Conservation (phyloP, 92 coral and sea anemone species). For the Hydrozoanthus gracilis region DNA sequence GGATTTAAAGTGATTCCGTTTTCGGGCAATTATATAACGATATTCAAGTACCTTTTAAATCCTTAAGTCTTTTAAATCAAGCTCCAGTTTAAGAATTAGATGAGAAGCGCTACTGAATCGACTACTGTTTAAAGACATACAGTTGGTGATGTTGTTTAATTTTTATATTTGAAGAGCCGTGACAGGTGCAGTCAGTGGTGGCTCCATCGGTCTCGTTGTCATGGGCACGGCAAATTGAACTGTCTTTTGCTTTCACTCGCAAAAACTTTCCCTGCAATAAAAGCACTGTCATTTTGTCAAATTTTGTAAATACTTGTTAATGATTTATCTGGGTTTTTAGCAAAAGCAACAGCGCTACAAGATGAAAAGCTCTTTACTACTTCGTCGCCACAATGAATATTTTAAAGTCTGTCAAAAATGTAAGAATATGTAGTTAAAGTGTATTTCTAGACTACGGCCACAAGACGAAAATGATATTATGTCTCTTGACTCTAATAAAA, state of each 20-base stretch:
- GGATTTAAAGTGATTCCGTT: neutral
- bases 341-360: neutral
- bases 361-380: neutral
- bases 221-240: neutral
- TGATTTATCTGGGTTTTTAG: neutral
- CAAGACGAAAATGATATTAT: too few relatives aligned
- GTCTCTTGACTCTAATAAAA: neutral
- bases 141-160: slow-evolving; percentile 20
- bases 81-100: neutral
- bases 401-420: too few relatives aligned
- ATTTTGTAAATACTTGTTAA: neutral
- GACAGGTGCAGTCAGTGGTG: slow-evolving; percentile 14
- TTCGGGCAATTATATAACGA: neutral
- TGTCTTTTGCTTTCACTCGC: neutral
- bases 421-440: neutral
- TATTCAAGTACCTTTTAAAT: neutral
- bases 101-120: neutral
- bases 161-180: slow-evolving; percentile 33
- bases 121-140: neutral
- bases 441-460: neutral
- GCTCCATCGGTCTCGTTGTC: neutral
- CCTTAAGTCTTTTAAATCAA: neutral
- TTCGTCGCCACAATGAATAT: too few relatives aligned
- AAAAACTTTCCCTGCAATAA: neutral
- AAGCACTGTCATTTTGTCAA: neutral